A percentile compares a stretch with the other conserved stretches of the same genome.
Conservation (phyloP, 1,140 invertebrate genomes). For the Proales similis region DNA sequence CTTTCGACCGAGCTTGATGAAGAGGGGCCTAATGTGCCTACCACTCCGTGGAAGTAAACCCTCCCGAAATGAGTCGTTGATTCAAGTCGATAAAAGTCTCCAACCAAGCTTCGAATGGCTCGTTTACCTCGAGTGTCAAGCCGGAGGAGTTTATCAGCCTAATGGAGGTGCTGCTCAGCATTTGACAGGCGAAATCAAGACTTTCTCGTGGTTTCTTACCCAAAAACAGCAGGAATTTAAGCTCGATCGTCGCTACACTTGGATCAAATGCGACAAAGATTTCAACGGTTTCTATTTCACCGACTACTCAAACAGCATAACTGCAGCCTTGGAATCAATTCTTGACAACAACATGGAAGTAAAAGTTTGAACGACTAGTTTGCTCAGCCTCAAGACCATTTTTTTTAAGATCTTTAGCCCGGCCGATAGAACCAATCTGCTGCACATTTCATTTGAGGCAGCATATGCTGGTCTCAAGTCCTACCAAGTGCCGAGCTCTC, state of each 20-base stretch:
- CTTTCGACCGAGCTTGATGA: slow-evolving; percentile 10
- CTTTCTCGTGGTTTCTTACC: slow-evolving; percentile 41
- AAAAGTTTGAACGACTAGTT: not conserved
- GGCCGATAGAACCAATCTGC: slow-evolving; percentile 13
- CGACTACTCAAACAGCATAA: slow-evolving; percentile 21
- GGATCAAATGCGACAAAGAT: slow-evolving; percentile 35
- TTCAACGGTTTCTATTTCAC: slow-evolving; percentile 34
- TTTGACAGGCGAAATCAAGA: slow-evolving; percentile 20
- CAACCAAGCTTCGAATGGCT: not conserved
- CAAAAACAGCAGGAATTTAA: slow-evolving; percentile 7
- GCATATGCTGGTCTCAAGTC: slow-evolving; percentile 20
- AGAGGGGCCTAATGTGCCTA: not conserved
- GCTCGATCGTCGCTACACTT: slow-evolving; percentile 16
- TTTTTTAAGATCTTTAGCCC: slow-evolving; percentile 17
- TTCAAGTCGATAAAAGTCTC: slow-evolving; percentile 43
- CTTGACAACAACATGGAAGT: not conserved
- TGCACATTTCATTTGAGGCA: slow-evolving; percentile 25
- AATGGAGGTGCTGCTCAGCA: not conserved
- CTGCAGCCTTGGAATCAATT: slow-evolving; percentile 12
- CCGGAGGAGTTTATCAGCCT: not conserved
- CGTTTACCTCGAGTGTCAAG: slow-evolving; percentile 32
- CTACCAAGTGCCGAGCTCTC: slow-evolving; percentile 9
- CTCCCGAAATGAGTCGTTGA: not conserved
- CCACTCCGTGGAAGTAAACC: not conserved
- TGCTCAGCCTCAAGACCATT: not conserved